Evolutionary conservation across 2,113 vertebrate species (phyloP), one percentile per base, ranked within the genome.

Genomic region (Eudorcas thomsonii): DNA sequence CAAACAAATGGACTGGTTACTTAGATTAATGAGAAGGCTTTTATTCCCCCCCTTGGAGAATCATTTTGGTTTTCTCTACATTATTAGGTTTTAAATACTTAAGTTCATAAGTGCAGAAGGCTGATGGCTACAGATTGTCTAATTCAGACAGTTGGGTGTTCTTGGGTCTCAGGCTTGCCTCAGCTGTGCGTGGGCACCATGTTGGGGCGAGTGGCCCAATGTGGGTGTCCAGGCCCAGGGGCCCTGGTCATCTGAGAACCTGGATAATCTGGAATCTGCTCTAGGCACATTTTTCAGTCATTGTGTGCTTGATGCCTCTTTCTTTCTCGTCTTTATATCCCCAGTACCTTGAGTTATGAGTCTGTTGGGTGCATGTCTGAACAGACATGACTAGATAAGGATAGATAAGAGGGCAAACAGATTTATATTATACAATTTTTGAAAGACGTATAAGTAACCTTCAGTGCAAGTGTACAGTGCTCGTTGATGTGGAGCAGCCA

Each of bases 1-100:
- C 85, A 97, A 33, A 93, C 91, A 94, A 96, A 84, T 94, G 62
- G 85, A 84, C 39, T 98, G 97, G 98, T 98, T 98, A 78, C 81
- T 90, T 94, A 86, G 87, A 59, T 60, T 39, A 77, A 60, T 80
- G 54, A 71, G 86, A 95, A 85, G 89, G 78, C 88, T 89, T 93
- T 97, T 91, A 81, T 97, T 88, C 67, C 50, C 23, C 23, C 26
- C 55, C 78, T 84, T 59, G 12, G 62, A 43, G 86, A 83, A 50
- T 28, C 39, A 10, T 48, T 82, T 52, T 78, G 9, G 12, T 91
- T 67, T 43, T 4, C 55, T 26, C 17, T 77, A 15, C 8, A 6
- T n/a, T 52, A 62, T 36, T 8, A 7, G 43, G 83, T 78, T 50
- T 39, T 30, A 59, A 71, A 55, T 23, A 64, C 48, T n/a, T 4